These are phyloP conservation scores for Brachyptera putata DNA, from an alignment of 2,888 invertebrate genomes.

Conservation along the genomic window DNA sequence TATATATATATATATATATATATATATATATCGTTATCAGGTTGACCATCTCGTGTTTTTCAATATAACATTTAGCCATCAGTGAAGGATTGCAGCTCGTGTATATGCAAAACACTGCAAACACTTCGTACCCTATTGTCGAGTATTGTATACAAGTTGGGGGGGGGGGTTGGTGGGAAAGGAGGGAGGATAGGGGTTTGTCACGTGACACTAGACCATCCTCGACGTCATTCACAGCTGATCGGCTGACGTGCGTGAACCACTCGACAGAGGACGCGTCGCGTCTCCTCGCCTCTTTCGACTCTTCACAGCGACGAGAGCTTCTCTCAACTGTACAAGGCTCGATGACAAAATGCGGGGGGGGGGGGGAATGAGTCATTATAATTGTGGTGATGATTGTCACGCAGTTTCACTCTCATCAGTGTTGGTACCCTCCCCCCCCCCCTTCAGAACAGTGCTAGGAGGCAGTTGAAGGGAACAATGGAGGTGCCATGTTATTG, in stretches of 20 bases:
- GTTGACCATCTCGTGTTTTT: no score
- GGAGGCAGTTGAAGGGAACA: no score
- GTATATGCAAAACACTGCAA: not conserved
- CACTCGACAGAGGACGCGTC: not conserved
- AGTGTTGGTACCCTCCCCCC: not conserved
- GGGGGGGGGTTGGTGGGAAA: not conserved
- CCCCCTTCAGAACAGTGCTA: no score
- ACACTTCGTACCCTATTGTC: no score
- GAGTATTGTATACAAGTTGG: no score
- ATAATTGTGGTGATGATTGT: not conserved
- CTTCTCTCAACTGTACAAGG: no score
- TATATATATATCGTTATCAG: no score
- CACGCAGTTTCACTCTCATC: not conserved
- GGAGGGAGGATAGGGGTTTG: no score
- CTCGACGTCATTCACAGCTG: slow-evolving; percentile 16
- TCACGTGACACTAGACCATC: not conserved
- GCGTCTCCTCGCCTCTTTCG: not conserved
- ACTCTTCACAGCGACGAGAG: slow-evolving; percentile 15
- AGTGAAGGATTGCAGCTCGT: not conserved
- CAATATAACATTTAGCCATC: no score
- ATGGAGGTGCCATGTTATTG: no score
- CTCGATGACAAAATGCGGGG: no score
- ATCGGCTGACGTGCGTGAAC: slow-evolving; percentile 2
- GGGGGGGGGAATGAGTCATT: slow-evolving; percentile 12
- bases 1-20: no score